Percentiles rank a stretch among this genome's conserved stretches.
Evolutionary conservation across 1,140 invertebrate species (phyloP).

Genomic region (Portunus trituberculatus): DNA sequence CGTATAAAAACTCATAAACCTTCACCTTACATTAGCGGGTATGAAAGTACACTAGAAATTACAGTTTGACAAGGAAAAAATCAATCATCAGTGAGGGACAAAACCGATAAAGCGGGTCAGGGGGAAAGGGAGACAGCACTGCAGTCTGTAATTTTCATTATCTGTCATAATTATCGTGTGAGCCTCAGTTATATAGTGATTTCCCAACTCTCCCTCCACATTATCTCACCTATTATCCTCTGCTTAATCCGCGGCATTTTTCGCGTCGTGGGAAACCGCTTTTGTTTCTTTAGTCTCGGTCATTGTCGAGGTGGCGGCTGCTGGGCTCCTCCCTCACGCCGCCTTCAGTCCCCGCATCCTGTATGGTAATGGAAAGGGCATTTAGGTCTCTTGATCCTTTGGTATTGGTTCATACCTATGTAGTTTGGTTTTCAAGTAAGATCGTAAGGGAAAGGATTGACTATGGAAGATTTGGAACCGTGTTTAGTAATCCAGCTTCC

Average conservation of each 20-base stretch:
- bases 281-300: background rate
- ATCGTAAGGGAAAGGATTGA: too few relatives aligned
- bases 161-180: slow-evolving; percentile 55
- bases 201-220: slow-evolving; percentile 47
- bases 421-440: too few relatives aligned
- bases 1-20: background rate
- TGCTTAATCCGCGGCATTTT: slow-evolving; percentile 45
- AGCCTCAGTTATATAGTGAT: slow-evolving; percentile 55
- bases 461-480: too few relatives aligned
- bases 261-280: slow-evolving; percentile 36
- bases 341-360: background rate
- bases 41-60: slow-evolving; percentile 46
- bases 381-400: too few relatives aligned
- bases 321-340: background rate
- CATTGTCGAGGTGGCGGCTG: background rate
- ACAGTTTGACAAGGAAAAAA: slow-evolving; percentile 30
- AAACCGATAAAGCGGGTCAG: background rate
- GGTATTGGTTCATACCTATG: too few relatives aligned
- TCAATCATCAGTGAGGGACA: slow-evolving; percentile 26
- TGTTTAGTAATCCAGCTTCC: too few relatives aligned
- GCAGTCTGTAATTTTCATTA: slow-evolving; percentile 51
- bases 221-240: slow-evolving; percentile 50
- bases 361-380: background rate
- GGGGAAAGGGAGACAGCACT: slow-evolving; percentile 31
- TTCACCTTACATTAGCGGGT: slow-evolving; percentile 16